Conservation (phyloP, 2,113 vertebrate genomes). For the Zosterops lateralis region DNA sequence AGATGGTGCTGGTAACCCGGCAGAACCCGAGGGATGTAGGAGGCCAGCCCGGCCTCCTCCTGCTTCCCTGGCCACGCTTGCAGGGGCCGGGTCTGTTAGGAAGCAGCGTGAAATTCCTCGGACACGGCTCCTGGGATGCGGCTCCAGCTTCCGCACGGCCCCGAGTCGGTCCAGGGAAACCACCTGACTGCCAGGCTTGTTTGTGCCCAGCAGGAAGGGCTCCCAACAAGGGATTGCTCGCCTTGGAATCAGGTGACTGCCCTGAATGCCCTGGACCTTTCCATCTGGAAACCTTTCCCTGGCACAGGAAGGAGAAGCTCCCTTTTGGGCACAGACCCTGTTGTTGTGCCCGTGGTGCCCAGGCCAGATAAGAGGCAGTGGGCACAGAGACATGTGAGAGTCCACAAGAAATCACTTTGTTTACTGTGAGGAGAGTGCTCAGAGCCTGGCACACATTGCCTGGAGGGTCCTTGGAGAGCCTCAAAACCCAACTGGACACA, state of each 20-base stretch:
- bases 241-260: not conserved
- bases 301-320: not conserved
- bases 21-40: not conserved
- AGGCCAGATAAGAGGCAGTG: not conserved
- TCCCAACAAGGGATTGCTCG: not conserved
- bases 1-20: conserved; percentile 9
- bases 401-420: not conserved
- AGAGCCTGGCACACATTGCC: not conserved
- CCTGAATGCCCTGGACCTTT: not conserved
- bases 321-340: accelerated
- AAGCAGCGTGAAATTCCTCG: not conserved
- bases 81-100: not conserved
- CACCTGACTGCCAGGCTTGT: not conserved
- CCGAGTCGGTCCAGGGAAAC: not conserved
- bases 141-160: not conserved
- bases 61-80: not conserved
- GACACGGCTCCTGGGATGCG: not conserved
- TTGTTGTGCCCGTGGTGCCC: not conserved
- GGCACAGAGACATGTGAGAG: not conserved
- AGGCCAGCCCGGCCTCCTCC: not conserved
- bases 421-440: not conserved
- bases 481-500: not conserved
- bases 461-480: not conserved
- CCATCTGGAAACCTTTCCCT: not conserved
- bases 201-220: not conserved